Evolutionary conservation across 2,888 invertebrate species (phyloP), one percentile per base, ranked within the genome.

Genomic region (Cephus nigrinus): DNA sequence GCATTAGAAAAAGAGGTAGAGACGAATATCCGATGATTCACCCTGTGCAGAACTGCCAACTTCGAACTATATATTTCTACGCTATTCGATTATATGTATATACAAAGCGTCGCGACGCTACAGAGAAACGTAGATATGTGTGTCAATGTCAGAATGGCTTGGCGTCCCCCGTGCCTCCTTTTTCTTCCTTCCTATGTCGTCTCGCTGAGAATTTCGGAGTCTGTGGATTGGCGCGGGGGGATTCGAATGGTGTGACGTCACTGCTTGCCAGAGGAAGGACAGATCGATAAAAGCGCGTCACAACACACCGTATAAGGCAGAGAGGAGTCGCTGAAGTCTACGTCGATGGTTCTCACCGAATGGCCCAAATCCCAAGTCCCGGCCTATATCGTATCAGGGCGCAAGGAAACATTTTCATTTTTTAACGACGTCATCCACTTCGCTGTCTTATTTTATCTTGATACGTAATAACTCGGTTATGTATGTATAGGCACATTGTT

Each of bases 211-310:
- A 55, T 55, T 75, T 71, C 69, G 23, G 31, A 30, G 1, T 69
- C 11, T 23, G 12, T 30, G 15, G 34, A 11, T 9, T 68, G 74
- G 80, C 82, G 84, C 83, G 84, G 85, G 86, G 78, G 82, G 82
- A 83, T 82, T 71, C 77, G 84, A 84, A 76, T 76, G 74, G 73
- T 34, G 73, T 87, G 87, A 87, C 87, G 86, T 87, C 87, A 87
- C 76, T 82, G 78, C 23, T 9, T 9, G 23, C 79, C 76, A 81
- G 78, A 81, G 80, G 81, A 79, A 82, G 82, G 76, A 80, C 76
- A 35, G 84, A 84, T 85, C 85, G 84, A 85, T 84, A 81, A 82
- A 55, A 71, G 79, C 79, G 80, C 82, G 84, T 83, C 81, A 82
- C 82, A 81, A 82, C 80, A 78, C 80, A 78, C 79, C 83, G 84